Base-by-base conservation (phyloP, 2,113 vertebrate genomes). In the Neoarius graeffei region DNA sequence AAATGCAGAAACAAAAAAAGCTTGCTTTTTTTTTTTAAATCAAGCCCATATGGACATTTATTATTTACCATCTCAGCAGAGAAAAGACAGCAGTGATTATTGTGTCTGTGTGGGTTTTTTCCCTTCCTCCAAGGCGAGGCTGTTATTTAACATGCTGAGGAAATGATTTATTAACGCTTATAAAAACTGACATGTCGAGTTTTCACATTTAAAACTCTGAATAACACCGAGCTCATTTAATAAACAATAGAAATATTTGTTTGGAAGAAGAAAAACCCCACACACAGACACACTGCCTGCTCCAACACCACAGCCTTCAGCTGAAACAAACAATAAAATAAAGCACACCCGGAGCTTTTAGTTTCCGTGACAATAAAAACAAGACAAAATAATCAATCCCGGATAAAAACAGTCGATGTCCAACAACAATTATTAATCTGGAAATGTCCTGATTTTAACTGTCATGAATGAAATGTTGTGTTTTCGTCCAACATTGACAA, bases 241-340 rank as follows among this genome's bases (percentile, higher is more conserved):
- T 30, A 35, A 59, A 59, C 3, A 10, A 9, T 15, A 57, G 6
- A 80, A 80, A 10, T 17, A 19, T 81, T 17, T 4, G n/a, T 1
- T 1, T 48, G 1, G 6, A 42, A 74, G 42, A 42, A 42, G 42
- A 4, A 42, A 4, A 42, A 42, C 0, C 42, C 42, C 42, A 3
- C 42, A 42, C 42, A 42, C 42, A 42, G 0, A 52, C 48, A 59
- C 15, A 15, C 50, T 11, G 73, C 23, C 25, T 11, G 20, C 19
- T 79, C 0, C 23, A n/a, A 14, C 48, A 52, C 74, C 19, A 42
- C 85, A 15, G 23, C 35, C 62, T 81, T 86, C 20, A 81, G 60
- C 76, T 56, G 0, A 8, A 56, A 35, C n/a, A 50, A 69, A 82
- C 79, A 87, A 87, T 87, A 71, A 73, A 74, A 71, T 71, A 87